These are phyloP conservation scores for Anarrhichthys ocellatus DNA, from an alignment of 2,113 vertebrate genomes.

Conservation along the genomic window DNA sequence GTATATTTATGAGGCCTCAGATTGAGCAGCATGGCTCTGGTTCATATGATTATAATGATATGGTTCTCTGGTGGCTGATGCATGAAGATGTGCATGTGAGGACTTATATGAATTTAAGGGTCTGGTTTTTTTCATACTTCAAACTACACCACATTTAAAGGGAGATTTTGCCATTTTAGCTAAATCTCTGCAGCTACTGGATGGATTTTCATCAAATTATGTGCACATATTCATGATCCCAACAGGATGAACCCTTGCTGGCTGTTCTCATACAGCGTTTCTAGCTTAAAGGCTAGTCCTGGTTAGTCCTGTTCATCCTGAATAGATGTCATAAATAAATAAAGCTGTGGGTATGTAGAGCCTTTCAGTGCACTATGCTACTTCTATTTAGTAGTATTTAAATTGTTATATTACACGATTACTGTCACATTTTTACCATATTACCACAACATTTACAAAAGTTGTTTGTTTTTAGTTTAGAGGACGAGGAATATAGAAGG, in stretches of 20 bases:
- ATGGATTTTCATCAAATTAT: too few species aligned
- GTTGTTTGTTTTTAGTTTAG: too few species aligned
- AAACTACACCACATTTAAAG: background rate
- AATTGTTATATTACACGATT: background rate
- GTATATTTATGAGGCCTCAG: slow-evolving; percentile 36
- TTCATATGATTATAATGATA: background rate
- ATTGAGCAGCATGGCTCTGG: background rate
- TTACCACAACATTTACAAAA: background rate
- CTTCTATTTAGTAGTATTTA: background rate
- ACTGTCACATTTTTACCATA: background rate
- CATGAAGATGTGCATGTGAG: background rate
- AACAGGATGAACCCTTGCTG: too few species aligned
- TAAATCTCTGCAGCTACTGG: too few species aligned
- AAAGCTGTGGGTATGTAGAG: background rate
- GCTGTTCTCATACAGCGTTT: too few species aligned
- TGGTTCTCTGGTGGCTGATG: background rate
- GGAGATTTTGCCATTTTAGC: background rate
- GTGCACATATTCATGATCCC: too few species aligned
- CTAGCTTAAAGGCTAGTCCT: background rate
- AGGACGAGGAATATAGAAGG: background rate
- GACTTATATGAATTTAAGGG: background rate
- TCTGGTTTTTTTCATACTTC: background rate
- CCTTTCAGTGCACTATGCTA: background rate
- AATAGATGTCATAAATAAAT: background rate
- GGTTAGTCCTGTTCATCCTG: background rate